Percentiles rank a stretch among this genome's conserved stretches.
phyloP scores from a whole-genome alignment of 2,113 vertebrate genomes.

The Syrrhaptes paradoxus region DNA sequence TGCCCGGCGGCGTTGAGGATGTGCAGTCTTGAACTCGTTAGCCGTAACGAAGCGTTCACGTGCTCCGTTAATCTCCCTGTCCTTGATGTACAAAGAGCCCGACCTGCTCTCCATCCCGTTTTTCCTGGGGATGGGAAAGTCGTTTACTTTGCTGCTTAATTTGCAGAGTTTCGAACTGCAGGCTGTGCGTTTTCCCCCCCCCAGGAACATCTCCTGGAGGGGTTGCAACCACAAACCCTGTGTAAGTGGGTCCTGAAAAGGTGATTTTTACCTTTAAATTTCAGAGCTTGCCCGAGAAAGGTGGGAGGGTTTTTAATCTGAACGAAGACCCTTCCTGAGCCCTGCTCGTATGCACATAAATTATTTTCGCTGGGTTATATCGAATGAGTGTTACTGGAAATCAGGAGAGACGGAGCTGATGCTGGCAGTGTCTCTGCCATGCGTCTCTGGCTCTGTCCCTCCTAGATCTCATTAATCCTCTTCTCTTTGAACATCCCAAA shows the following conservation, averaged over 20 bases:
- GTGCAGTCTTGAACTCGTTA: not conserved
- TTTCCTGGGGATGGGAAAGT: not conserved
- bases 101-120: not conserved
- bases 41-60: not conserved
- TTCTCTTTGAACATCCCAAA: not conserved
- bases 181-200: not conserved
- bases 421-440: not conserved
- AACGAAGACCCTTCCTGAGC: not conserved
- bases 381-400: not conserved
- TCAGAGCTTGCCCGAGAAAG: not conserved
- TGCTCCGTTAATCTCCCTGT: conserved; percentile 15
- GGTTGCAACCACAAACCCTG: not conserved
- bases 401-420: not conserved
- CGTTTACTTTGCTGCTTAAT: not conserved
- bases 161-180: not conserved
- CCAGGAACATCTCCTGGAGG: not conserved
- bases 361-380: not conserved
- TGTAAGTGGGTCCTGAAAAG: not conserved
- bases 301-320: not conserved
- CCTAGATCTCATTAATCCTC: not conserved
- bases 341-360: rapidly evolving
- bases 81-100: conserved; percentile 20
- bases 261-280: not conserved
- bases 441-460: not conserved
- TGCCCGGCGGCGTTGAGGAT: not conserved